These are phyloP conservation scores for Coreoperca whiteheadi DNA, from an alignment of 2,113 vertebrate species.

Conservation along the genomic window DNA sequence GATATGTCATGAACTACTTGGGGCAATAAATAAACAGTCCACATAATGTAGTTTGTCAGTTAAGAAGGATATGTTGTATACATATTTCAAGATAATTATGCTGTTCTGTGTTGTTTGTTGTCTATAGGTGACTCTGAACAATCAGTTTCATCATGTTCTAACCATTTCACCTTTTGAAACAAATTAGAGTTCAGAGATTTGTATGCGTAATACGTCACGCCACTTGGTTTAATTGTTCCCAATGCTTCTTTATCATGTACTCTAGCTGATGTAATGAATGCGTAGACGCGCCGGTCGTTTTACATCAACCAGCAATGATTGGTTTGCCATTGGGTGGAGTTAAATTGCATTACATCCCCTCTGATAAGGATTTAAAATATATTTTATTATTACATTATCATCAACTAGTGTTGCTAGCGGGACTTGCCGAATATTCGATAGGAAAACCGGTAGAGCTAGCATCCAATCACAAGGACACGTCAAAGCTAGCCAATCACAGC, in stretches of 20 bases:
- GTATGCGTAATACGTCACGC: neutral
- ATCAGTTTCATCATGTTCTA: neutral
- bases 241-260: neutral
- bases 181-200: constrained; percentile 11
- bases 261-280: constrained; percentile 1
- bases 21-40: neutral
- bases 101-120: neutral
- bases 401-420: too few relatives aligned
- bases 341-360: too few relatives aligned
- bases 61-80: neutral
- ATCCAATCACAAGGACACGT: too few relatives aligned
- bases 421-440: too few relatives aligned
- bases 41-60: neutral
- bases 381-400: too few relatives aligned
- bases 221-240: constrained; percentile 9
- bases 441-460: too few relatives aligned
- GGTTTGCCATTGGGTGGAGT: too few relatives aligned
- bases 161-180: neutral
- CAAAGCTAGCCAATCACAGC: too few relatives aligned
- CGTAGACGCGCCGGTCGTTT: too few relatives aligned
- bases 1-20: neutral
- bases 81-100: neutral
- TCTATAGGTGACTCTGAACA: neutral
- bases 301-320: too few relatives aligned
- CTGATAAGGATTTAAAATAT: too few relatives aligned